These are phyloP conservation scores for Emys orbicularis DNA, from an alignment of 2,797 vertebrate species.

Conservation along the genomic window DNA sequence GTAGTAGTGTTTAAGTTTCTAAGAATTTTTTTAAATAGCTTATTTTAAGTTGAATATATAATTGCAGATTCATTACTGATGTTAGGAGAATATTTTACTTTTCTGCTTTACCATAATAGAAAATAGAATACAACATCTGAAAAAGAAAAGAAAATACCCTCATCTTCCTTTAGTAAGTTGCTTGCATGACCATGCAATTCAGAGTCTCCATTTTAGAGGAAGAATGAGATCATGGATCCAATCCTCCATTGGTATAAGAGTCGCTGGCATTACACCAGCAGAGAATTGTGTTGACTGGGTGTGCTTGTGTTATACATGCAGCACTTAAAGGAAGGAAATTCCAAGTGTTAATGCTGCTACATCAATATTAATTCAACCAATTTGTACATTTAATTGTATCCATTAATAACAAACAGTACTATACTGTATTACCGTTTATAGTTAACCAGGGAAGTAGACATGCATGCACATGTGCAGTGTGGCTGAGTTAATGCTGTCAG, in stretches of 20 bases:
- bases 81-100: too few relatives aligned
- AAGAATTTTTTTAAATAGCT: neutral
- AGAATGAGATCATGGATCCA: too few relatives aligned
- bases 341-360: neutral
- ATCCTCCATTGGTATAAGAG: too few relatives aligned
- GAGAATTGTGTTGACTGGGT: too few relatives aligned
- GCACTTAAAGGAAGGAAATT: neutral
- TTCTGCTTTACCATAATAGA: too few relatives aligned
- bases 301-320: too few relatives aligned
- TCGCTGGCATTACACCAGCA: too few relatives aligned
- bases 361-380: neutral
- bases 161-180: too few relatives aligned
- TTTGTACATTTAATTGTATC: neutral
- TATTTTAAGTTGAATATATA: neutral
- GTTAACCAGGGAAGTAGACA: neutral
- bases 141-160: too few relatives aligned
- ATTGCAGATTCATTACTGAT: neutral
- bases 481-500: neutral
- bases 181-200: too few relatives aligned
- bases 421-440: neutral
- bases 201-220: too few relatives aligned
- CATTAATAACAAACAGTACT: neutral
- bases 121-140: too few relatives aligned
- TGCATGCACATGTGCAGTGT: neutral
- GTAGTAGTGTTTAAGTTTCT: neutral